These are phyloP conservation scores for Cossypha caffra DNA, from an alignment of 2,797 vertebrate species.

Conservation along the genomic window DNA sequence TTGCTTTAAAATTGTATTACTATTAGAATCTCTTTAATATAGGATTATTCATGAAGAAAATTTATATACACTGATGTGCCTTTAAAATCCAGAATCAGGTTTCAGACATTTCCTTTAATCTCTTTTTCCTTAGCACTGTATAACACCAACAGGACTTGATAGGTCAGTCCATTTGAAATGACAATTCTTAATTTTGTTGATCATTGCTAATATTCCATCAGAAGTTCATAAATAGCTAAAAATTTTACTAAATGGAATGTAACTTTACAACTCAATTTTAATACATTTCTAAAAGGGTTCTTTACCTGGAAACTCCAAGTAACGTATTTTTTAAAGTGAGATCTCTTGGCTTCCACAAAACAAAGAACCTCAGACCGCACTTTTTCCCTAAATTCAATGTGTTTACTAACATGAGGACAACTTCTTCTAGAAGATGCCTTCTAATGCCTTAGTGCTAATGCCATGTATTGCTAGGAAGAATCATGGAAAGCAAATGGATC, in stretches of 20 bases:
- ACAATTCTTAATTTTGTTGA: neutral
- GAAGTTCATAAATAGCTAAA: neutral
- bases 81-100: neutral
- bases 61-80: neutral
- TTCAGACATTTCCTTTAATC: neutral
- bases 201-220: neutral
- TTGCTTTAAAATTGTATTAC: neutral
- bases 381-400: neutral
- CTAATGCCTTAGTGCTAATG: neutral
- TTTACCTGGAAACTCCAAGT: neutral
- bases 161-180: neutral
- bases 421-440: neutral
- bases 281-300: neutral
- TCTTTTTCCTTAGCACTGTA: neutral
- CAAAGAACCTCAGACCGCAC: neutral
- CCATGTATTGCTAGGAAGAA: neutral
- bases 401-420: neutral
- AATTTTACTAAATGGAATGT: neutral
- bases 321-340: neutral
- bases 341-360: neutral
- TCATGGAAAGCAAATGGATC: neutral
- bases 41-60: neutral
- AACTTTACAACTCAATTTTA: neutral
- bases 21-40: neutral
- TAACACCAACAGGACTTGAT: neutral